Base-by-base conservation (phyloP, 2,888 invertebrate species). In the Schizotus pectinicornis region DNA sequence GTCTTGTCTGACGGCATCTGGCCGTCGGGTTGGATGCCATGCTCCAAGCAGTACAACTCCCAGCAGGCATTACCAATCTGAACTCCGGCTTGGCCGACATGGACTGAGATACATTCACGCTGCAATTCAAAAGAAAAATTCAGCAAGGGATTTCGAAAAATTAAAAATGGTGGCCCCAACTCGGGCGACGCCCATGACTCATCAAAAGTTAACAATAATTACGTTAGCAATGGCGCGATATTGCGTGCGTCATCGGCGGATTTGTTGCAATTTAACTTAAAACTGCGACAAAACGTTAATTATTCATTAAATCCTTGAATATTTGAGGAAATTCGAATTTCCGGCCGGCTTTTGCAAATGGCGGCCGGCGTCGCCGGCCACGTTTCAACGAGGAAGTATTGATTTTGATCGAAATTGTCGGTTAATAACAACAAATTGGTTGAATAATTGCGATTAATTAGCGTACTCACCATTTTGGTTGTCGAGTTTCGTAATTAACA, bases 11-110 rank as follows among this genome's bases (percentile, higher is more conserved):
- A 74, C 52, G 95, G 95, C 94, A 94, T 94, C 82, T 93, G 91
- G 71, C 94, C 94, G 80, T 95, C 93, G 68, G 94, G 94, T 83
- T 94, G 93, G 84, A 94, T 94, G 71, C 92, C 92, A 81, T 92
- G 92, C 81, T 92, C 92, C 77, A 92, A 82, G 80, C 92, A 92
- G 82, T 92, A 92, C 68, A 92, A 82, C 78, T 92, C 92, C 92
- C 92, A 92, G 81, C 92, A 92, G 82, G 92, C 92, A 78, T 93
- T 93, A 75, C 92, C 92, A 77, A 92, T 93, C 83, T 93, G 93
- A 80, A 92, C 92, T 81, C 93, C 93, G 76, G 90, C 90, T 82
- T 90, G 90, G 65, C 90, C 90, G 77, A 90, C 88, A 79, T 90
- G 90, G 76, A 90, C 85, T 75, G 89, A 89, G 81, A 90, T 88